phyloP scores from a whole-genome alignment of 2,113 vertebrate genomes.

The Sinocyclocheilus anshuiensis region DNA sequence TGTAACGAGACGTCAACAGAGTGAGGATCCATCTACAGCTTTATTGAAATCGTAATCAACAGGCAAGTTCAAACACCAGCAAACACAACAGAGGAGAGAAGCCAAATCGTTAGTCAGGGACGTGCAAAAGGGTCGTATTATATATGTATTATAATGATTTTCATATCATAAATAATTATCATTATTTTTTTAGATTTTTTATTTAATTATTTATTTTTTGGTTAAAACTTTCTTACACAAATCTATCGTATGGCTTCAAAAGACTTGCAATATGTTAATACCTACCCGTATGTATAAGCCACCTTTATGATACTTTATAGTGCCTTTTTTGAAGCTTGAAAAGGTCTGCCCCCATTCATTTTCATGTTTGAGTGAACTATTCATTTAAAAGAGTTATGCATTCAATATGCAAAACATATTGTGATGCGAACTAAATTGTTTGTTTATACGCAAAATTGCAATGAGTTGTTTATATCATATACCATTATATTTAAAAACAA shows the following conservation, averaged over 20 bases:
- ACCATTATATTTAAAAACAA: background rate
- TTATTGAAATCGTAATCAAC: no score
- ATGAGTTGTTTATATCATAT: background rate
- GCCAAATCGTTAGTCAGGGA: no score
- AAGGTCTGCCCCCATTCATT: background rate
- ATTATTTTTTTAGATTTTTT: no score
- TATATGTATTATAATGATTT: no score
- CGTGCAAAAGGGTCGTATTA: no score
- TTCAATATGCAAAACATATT: background rate
- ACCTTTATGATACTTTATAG: background rate
- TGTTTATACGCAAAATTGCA: background rate
- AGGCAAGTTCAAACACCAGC: no score
- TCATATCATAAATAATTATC: no score
- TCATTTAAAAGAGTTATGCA: background rate
- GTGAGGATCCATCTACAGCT: no score
- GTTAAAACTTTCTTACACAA: no score
- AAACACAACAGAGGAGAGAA: no score
- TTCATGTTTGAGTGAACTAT: background rate
- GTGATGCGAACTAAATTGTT: background rate
- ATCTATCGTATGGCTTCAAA: background rate
- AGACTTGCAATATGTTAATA: background rate
- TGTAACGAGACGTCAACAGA: no score
- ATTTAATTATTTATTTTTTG: no score
- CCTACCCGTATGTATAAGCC: background rate
- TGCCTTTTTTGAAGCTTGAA: background rate